These are phyloP conservation scores for Archips xylosteana DNA, from an alignment of 2,888 invertebrate genomes.

Conservation along the genomic window DNA sequence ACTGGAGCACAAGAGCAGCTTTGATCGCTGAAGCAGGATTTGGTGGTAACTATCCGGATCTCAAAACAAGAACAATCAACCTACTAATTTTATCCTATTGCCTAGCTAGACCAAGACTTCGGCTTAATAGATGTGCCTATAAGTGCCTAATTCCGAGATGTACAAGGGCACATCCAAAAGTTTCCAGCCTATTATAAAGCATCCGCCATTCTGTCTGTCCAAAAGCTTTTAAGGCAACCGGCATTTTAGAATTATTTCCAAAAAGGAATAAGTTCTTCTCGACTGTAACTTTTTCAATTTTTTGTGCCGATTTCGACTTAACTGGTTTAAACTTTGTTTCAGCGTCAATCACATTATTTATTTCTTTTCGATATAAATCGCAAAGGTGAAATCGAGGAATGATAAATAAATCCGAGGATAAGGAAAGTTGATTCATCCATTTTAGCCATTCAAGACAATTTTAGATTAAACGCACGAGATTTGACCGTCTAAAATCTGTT, in stretches of 20 bases:
- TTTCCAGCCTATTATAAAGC: slow-evolving; percentile 2
- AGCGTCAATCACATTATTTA: neutral
- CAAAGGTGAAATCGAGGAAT: neutral
- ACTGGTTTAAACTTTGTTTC: slow-evolving; percentile 3
- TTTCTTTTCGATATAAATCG: neutral
- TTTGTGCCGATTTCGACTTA: slow-evolving; percentile 3
- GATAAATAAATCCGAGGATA: neutral
- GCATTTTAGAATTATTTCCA: neutral
- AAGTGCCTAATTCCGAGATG: neutral
- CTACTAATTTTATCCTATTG: neutral
- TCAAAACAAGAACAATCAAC: neutral
- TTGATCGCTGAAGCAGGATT: no score
- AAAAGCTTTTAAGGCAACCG: slow-evolving; percentile 5
- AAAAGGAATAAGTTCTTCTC: neutral
- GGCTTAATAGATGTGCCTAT: neutral
- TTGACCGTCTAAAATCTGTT: no score
- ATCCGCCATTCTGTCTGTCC: neutral
- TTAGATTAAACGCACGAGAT: no score
- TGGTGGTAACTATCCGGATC: neutral
- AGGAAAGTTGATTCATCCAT: no score
- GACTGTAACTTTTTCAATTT: neutral
- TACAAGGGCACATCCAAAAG: neutral
- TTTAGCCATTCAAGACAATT: no score
- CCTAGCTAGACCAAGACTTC: neutral
- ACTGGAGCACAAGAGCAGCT: no score